Percentiles rank a stretch among this genome's conserved stretches.
phyloP scores from a whole-genome alignment of 2,797 vertebrate species.

The Falco biarmicus region DNA sequence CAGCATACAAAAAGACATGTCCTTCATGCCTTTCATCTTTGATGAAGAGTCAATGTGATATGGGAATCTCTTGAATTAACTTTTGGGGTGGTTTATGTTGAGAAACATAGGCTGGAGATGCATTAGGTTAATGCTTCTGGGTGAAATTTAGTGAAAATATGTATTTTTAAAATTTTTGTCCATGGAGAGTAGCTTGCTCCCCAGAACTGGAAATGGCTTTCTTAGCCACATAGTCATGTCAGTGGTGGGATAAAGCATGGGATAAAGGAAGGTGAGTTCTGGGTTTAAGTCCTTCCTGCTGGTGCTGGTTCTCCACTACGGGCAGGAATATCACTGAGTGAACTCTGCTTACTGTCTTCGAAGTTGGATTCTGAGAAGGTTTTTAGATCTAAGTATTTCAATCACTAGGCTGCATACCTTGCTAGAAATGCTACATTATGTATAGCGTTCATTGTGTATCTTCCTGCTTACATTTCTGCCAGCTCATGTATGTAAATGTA shows the following conservation, averaged over 20 bases:
- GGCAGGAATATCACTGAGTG: not conserved
- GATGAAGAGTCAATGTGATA: not conserved
- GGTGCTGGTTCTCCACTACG: rapidly evolving
- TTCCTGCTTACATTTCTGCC: not conserved
- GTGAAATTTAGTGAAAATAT: not conserved
- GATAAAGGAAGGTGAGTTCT: not conserved
- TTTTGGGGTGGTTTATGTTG: not conserved
- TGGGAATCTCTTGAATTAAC: not conserved
- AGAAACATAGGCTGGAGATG: rapidly evolving
- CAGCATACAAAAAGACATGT: not conserved
- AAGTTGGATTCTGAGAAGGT: not conserved
- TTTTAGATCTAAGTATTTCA: not conserved
- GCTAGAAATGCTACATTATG: not conserved
- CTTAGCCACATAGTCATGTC: not conserved
- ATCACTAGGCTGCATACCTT: not conserved
- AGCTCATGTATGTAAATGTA: not conserved
- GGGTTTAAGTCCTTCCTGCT: not conserved
- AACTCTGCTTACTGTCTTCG: not conserved
- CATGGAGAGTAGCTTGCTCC: not conserved
- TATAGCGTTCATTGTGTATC: not conserved
- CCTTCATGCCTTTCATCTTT: not conserved
- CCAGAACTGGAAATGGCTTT: not conserved
- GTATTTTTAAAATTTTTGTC: not conserved
- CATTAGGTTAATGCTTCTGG: not conserved
- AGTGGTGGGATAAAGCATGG: not conserved